Base-by-base conservation (phyloP, 2,888 invertebrate genomes). In the Chloroclystis v-ata region DNA sequence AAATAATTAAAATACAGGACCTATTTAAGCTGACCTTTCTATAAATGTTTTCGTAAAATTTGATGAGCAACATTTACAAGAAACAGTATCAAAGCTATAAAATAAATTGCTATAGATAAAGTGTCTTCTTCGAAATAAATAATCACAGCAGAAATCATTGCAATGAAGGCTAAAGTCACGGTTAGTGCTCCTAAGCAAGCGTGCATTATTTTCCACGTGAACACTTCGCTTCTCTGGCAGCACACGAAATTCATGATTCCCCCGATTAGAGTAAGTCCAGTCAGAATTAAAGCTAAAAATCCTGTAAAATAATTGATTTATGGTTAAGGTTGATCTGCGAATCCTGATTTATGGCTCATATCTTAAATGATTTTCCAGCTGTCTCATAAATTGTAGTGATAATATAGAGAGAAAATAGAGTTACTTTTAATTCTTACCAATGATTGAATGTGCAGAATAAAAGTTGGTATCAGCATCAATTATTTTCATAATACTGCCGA, bases 201-300 rank as follows among this genome's bases (percentile, higher is more conserved):
- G 37, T 82, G 79, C 0, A 61, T 8, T 1, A 63, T 50, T 49
- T 60, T 73, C 35, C 35, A 35, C 11, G 20, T 35, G 4, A 60
- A 49, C 0, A 63, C 20, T 13, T 29, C 30, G 1, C 58, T 14
- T 12, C 48, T 52, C 3, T 41, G 42, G 5, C 61, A 50, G 20
- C 60, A 63, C 7, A 65, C 9, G 1, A 77, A 60, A 33, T 72
- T 69, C 13, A 65, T 8, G 0, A 75, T 8, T 14, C 77, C 82
- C 30, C 75, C 78, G 13, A 77, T 14, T 1, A 81, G 61, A 53
- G 69, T 79, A 0, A 74, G 13, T 1, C 65, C 6, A 1, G 79
- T 74, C 2, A 77, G 51, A 4, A 77, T 4, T 61, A 81, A 52
- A 4, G 80, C 76, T 8, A 73, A 28, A 10, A 80, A 47, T 43